Percentiles rank a stretch among this genome's conserved stretches.
phyloP scores from a whole-genome alignment of 2,888 invertebrate genomes.

The Scotopteryx bipunctaria region DNA sequence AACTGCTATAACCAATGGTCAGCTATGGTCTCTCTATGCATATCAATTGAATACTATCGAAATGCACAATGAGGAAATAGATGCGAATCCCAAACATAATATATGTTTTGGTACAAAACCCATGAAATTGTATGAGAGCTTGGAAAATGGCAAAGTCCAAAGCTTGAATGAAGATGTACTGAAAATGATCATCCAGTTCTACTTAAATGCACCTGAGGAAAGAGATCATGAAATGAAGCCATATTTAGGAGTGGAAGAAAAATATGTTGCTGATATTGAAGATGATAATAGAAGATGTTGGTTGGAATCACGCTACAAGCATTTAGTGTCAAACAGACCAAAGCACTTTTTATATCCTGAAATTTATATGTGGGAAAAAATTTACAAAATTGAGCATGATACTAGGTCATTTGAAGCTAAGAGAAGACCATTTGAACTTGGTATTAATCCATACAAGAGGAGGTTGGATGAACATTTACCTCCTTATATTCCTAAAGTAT shows the following conservation, averaged over 20 bases:
- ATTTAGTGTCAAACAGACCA: slow-evolving; percentile 87
- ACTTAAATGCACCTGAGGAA: slow-evolving; percentile 86
- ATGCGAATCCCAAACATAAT: slow-evolving; percentile 88
- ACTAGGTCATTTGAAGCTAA: slow-evolving; percentile 87
- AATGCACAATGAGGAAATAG: slow-evolving; percentile 85
- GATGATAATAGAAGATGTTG: slow-evolving; percentile 87
- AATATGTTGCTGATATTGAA: slow-evolving; percentile 86
- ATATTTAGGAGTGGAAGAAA: slow-evolving; percentile 84
- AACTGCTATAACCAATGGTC: slow-evolving; percentile 94
- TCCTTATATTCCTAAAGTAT: slow-evolving; percentile 87
- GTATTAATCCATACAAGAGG: slow-evolving; percentile 84
- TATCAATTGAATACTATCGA: slow-evolving; percentile 96
- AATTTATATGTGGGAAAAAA: slow-evolving; percentile 91
- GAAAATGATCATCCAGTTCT: slow-evolving; percentile 88
- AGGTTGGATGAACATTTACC: slow-evolving; percentile 86
- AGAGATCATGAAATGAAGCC: slow-evolving; percentile 87
- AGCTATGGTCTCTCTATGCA: slow-evolving; percentile 91
- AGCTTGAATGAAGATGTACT: slow-evolving; percentile 93
- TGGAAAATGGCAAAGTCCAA: slow-evolving; percentile 87
- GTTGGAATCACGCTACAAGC: slow-evolving; percentile 87
- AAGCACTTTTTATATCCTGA: slow-evolving; percentile 86
- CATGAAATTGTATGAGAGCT: slow-evolving; percentile 88
- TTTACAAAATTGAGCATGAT: slow-evolving; percentile 89
- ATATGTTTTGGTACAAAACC: slow-evolving; percentile 91
- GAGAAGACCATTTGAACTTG: slow-evolving; percentile 87